Conservation (phyloP, 1,140 invertebrate genomes). For the Platorchestia sp. region DNA sequence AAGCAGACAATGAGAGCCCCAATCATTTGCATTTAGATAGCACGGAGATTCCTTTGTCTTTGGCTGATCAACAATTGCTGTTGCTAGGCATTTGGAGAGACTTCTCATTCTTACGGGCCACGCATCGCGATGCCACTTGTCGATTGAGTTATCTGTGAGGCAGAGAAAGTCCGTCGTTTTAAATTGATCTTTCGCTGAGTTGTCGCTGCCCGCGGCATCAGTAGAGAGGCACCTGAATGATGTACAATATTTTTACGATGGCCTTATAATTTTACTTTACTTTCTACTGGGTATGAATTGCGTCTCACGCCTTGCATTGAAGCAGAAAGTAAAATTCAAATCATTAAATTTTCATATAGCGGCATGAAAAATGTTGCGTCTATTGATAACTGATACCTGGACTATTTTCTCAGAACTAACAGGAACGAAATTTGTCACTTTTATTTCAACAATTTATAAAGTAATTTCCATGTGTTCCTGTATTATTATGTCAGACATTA, state of each 20-base stretch:
- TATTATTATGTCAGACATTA: too few species aligned
- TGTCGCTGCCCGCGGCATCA: background rate
- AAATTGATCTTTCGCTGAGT: background rate
- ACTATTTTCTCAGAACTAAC: too few species aligned
- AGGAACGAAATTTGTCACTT: too few species aligned
- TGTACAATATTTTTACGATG: background rate
- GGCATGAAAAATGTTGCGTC: too few species aligned
- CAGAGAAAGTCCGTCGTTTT: background rate
- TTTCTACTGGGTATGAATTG: background rate
- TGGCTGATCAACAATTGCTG: constrained; percentile 16
- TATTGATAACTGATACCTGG: too few species aligned
- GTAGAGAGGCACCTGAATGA: background rate
- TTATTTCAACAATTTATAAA: too few species aligned
- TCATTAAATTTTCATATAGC: too few species aligned
- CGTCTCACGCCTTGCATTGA: background rate
- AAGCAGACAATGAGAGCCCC: background rate
- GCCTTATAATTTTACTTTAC: background rate
- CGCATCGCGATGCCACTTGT: background rate
- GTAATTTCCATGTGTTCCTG: too few species aligned
- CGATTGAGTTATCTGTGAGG: constrained; percentile 28
- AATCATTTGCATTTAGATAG: constrained; percentile 53
- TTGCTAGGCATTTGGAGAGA: constrained; percentile 28
- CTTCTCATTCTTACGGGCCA: background rate
- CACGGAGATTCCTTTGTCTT: background rate
- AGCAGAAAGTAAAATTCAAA: background rate